Base-by-base conservation (phyloP, 2,113 vertebrate genomes). In the Maccullochella peelii region DNA sequence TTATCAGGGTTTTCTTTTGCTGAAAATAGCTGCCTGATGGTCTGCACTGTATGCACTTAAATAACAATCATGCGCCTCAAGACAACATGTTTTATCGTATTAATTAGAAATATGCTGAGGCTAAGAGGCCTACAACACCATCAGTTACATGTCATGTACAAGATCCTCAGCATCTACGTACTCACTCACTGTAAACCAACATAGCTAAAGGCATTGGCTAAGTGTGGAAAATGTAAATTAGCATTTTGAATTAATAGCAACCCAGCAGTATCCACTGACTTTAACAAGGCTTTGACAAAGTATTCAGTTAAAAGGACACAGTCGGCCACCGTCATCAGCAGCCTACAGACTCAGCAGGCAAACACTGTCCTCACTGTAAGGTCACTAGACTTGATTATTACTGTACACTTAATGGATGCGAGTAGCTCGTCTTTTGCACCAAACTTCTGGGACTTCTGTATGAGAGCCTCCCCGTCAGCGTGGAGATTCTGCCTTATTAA, bases 401-500 rank as follows among this genome's bases (percentile, higher is more conserved):
- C 33, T 49, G 38, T 61, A 38, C 70, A 75, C 38, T 84, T 83
- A 36, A 80, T 83, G 10, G 30, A 20, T 16, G 16, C 6, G 7
- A 65, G 59, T 23, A 36, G n/a, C n/a, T 70, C 18, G 5, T 80
- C 77, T 81, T 63, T 74, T 78, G 52, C 57, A 58, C 63, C 75
- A 85, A 87, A 91, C 76, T 81, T 76, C 42, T 44, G 62, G 73
- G 55, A 77, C 54, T 27, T 81, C 47, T 49, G 47, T 10, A 58
- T 14, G 27, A 75, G 78, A 83, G 75, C 61, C 44, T 58, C 42
- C 21, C 21, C 15, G 25, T 79, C 70, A 68, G 61, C 0, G 21
- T 61, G 30, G 85, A 83, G 30, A 44, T 80, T 88, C 67, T 80
- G 89, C 80, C 91, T 90, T 73, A 84, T 92, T 93, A 88, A 83